Evolutionary conservation across 2,113 vertebrate species (phyloP).

Genomic region (Salvator merianae): DNA sequence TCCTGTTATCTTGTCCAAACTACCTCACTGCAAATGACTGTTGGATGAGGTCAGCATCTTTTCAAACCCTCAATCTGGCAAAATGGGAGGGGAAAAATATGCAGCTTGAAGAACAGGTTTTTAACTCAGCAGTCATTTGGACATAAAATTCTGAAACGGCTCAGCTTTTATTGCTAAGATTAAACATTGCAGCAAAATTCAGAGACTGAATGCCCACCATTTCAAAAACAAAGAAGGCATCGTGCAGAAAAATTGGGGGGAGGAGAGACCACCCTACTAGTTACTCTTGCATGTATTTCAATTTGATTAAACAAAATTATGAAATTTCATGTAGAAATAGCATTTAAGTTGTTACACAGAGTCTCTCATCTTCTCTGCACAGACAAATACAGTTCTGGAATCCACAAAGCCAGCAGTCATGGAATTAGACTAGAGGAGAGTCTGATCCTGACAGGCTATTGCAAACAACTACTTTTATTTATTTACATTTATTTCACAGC

Average conservation of each 20-base stretch:
- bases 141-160: conserved; percentile 32
- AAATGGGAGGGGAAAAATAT: conserved; percentile 58
- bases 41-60: conserved; percentile 49
- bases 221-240: not conserved
- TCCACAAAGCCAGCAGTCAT: not conserved
- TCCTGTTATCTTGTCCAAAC: conserved; percentile 42
- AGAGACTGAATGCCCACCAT: not conserved
- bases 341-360: not conserved
- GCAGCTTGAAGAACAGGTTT: conserved; percentile 66
- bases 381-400: not conserved
- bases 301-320: not conserved
- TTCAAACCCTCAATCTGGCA: conserved; percentile 29
- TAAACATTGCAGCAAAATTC: not conserved
- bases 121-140: conserved; percentile 50
- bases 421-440: too few relatives aligned
- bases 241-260: not conserved
- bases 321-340: not conserved
- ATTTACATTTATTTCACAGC: too few relatives aligned
- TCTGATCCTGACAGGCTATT: too few relatives aligned
- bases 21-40: conserved; percentile 1
- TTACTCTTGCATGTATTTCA: not conserved
- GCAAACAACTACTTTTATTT: too few relatives aligned
- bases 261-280: not conserved
- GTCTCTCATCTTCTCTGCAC: not conserved
- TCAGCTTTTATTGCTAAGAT: not conserved